Conservation (phyloP, 2,888 invertebrate genomes). For the Blastobasis adustella region DNA sequence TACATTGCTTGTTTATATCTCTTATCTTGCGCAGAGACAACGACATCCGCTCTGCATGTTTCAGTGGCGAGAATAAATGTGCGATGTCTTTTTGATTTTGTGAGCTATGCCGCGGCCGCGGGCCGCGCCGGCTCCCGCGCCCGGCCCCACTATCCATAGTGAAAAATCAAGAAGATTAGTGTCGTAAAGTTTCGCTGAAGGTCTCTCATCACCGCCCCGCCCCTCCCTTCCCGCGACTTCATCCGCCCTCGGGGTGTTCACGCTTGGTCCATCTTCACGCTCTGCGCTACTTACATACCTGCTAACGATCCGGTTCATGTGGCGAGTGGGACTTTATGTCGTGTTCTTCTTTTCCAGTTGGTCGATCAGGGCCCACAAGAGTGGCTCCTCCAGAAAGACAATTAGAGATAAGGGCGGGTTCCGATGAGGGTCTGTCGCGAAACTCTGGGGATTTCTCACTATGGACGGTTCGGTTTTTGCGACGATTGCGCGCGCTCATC, state of each 20-base stretch:
- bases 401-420: conserved; percentile 69
- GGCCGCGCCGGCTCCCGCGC: conserved; percentile 23
- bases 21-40: conserved; percentile 35
- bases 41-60: conserved; percentile 57
- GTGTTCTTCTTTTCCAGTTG: conserved; percentile 75
- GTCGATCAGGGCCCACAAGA: conserved; percentile 75
- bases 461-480: conserved; percentile 67
- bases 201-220: conserved; percentile 62
- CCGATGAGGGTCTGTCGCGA: conserved; percentile 70
- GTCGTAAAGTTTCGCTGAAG: conserved; percentile 67
- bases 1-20: conserved; percentile 44
- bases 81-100: conserved; percentile 71
- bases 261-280: conserved; percentile 71
- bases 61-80: conserved; percentile 55
- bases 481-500: conserved; percentile 63
- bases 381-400: conserved; percentile 75
- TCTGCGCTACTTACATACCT: conserved; percentile 67
- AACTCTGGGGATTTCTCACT: conserved; percentile 71
- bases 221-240: conserved; percentile 27
- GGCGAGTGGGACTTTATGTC: conserved; percentile 72
- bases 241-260: conserved; percentile 61
- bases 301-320: conserved; percentile 47
- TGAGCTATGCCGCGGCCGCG: conserved; percentile 53
- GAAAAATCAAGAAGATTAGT: conserved; percentile 60
- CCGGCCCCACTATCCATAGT: conserved; percentile 62